phyloP scores from a whole-genome alignment of 1,140 invertebrate species.

The Pararge aegeria region DNA sequence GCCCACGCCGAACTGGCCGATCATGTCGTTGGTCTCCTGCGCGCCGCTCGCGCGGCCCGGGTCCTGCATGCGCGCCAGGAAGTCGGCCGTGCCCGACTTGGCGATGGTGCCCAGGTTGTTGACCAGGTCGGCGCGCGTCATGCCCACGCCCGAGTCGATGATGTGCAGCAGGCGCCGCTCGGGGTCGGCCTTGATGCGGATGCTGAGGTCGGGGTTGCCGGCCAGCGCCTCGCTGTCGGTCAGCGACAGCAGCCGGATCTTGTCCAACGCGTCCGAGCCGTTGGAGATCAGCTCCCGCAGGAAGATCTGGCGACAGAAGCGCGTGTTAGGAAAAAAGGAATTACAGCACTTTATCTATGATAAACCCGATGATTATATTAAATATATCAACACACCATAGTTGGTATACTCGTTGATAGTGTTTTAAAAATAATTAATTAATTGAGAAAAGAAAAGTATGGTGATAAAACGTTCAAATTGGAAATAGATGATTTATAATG shows the following conservation, averaged over 20 bases:
- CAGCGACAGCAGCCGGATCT: slow-evolving; percentile 95
- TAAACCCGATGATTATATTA: no score
- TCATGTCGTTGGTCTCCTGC: slow-evolving; percentile 84
- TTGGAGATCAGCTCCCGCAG: slow-evolving; percentile 98
- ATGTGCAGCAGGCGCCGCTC: slow-evolving; percentile 97
- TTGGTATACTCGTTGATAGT: no score
- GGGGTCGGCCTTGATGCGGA: slow-evolving; percentile 98
- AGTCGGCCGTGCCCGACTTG: slow-evolving; percentile 99
- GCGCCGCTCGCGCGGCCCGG: slow-evolving; percentile 35
- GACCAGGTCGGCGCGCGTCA: slow-evolving; percentile 97
- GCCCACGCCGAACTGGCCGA: slow-evolving; percentile 98
- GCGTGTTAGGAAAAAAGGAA: no score
- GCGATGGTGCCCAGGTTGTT: slow-evolving; percentile 99
- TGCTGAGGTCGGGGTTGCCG: slow-evolving; percentile 90
- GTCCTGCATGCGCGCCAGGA: slow-evolving; percentile 96
- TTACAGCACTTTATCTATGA: no score
- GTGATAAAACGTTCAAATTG: no score
- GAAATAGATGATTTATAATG: no score
- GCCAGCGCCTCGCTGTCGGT: slow-evolving; percentile 91
- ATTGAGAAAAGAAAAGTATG: no score
- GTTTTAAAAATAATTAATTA: no score
- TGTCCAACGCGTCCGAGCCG: slow-evolving; percentile 97
- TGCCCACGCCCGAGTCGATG: slow-evolving; percentile 98
- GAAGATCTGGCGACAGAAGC: slow-evolving; percentile 89
- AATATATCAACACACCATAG: no score